These are phyloP conservation scores for Sylvilagus bachmani DNA, from an alignment of 2,113 vertebrate genomes.

Conservation along the genomic window DNA sequence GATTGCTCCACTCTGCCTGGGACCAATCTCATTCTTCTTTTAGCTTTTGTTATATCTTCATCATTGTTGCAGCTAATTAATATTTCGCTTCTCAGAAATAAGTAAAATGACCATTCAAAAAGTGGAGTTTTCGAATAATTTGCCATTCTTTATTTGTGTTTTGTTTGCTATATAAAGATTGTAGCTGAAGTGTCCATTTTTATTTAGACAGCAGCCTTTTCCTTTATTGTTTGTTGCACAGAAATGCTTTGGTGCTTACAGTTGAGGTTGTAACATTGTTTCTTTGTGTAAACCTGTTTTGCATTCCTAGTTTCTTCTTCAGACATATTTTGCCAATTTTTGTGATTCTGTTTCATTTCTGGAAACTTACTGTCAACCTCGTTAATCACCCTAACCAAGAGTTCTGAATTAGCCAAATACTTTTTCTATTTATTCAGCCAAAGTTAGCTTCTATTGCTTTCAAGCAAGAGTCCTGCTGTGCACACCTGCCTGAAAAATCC, in stretches of 20 bases:
- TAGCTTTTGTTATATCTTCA: not conserved
- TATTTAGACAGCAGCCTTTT: not conserved
- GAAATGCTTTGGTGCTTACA: not conserved
- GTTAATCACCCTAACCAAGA: not conserved
- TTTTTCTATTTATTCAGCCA: not conserved
- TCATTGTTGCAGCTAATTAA: conserved; percentile 42
- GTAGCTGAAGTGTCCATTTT: not conserved
- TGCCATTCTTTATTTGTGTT: not conserved
- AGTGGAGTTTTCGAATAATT: not conserved
- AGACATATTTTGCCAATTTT: not conserved
- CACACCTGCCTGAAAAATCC: not conserved
- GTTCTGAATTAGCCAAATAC: not conserved
- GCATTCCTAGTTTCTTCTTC: conserved; percentile 1
- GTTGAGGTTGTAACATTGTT: not conserved
- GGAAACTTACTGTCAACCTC: not conserved
- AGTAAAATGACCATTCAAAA: not conserved
- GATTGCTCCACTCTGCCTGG: not conserved
- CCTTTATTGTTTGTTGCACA: not conserved
- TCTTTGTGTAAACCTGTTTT: not conserved
- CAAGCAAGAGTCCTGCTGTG: not conserved
- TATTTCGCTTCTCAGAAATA: conserved; percentile 10
- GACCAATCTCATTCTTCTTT: not conserved
- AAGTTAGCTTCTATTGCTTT: not conserved
- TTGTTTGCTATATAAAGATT: not conserved
- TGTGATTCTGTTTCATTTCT: conserved; percentile 34